Evolutionary conservation across 1,140 invertebrate genomes (phyloP).

Genomic region (Drosophila suzukii): DNA sequence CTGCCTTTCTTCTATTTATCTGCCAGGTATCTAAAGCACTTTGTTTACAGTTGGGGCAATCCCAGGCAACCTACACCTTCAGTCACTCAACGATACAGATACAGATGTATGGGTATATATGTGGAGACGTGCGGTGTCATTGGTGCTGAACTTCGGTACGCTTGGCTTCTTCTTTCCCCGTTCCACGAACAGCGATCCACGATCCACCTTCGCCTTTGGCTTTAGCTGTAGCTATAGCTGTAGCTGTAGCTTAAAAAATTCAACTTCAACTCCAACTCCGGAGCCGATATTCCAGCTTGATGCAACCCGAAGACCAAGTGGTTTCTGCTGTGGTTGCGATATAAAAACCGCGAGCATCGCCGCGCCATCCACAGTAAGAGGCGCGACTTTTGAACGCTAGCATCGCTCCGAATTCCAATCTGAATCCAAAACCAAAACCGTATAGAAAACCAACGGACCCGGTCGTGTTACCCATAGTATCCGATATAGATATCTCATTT

Average conservation of each 20-base stretch:
- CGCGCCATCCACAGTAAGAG: constrained; percentile 73
- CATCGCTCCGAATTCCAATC: constrained; percentile 23
- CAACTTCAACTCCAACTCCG: constrained; percentile 24
- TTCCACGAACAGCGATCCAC: constrained; percentile 39
- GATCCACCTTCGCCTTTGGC: constrained; percentile 33
- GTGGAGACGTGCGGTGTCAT: constrained; percentile 53
- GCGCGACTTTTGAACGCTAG: constrained; percentile 78
- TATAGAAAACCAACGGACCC: constrained; percentile 1
- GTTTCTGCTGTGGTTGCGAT: constrained; percentile 33
- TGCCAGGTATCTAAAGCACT: constrained; percentile 12
- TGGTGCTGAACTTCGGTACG: constrained; percentile 57
- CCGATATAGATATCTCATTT: neutral
- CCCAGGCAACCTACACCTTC: constrained; percentile 72
- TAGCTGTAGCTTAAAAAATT: neutral
- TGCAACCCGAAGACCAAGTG: constrained; percentile 66
- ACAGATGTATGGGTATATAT: neutral
- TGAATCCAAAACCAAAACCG: constrained; percentile 13
- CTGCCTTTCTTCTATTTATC: neutral
- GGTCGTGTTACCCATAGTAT: neutral
- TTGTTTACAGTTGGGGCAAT: constrained; percentile 40
- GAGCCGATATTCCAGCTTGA: constrained; percentile 51
- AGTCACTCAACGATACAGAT: constrained; percentile 22
- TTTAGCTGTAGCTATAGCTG: neutral
- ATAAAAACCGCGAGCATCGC: constrained; percentile 72
- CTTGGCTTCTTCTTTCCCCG: constrained; percentile 5